These are phyloP conservation scores for Harpagifer antarcticus DNA, from an alignment of 2,797 vertebrate genomes.

Conservation along the genomic window DNA sequence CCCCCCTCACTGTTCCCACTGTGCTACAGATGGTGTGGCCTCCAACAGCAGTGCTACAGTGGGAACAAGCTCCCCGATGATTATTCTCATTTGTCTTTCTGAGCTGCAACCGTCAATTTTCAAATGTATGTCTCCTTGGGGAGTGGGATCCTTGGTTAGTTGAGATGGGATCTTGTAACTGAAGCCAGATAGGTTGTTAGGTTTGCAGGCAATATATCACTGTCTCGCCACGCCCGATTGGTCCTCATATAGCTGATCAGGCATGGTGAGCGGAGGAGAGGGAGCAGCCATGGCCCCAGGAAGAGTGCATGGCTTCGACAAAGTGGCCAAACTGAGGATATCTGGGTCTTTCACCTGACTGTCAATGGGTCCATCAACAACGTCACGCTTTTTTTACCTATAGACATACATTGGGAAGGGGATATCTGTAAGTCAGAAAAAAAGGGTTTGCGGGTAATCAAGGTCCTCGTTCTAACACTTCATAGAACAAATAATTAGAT, in stretches of 20 bases:
- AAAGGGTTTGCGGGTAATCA: no score
- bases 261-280: slow-evolving; percentile 13
- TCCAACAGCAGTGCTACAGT: slow-evolving; percentile 29
- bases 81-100: slow-evolving; percentile 58
- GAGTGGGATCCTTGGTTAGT: slow-evolving; percentile 23
- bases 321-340: no score
- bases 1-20: slow-evolving; percentile 11
- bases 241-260: slow-evolving; percentile 18
- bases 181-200: slow-evolving; percentile 57
- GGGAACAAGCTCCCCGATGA: slow-evolving; percentile 41
- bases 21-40: slow-evolving; percentile 9
- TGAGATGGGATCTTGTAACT: slow-evolving; percentile 40
- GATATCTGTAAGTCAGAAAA: no score
- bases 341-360: no score
- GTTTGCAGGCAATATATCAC: slow-evolving; percentile 65
- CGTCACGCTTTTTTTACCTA: no score
- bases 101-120: slow-evolving; percentile 53
- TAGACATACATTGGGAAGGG: no score
- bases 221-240: slow-evolving; percentile 40
- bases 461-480: no score
- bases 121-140: slow-evolving; percentile 41
- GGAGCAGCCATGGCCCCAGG: background rate
- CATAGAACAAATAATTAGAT: no score
- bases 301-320: background rate
- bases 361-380: no score